A percentile compares a stretch with the other conserved stretches of the same genome.
phyloP scores from a whole-genome alignment of 1,140 invertebrate genomes.

The Nomia melanderi region DNA sequence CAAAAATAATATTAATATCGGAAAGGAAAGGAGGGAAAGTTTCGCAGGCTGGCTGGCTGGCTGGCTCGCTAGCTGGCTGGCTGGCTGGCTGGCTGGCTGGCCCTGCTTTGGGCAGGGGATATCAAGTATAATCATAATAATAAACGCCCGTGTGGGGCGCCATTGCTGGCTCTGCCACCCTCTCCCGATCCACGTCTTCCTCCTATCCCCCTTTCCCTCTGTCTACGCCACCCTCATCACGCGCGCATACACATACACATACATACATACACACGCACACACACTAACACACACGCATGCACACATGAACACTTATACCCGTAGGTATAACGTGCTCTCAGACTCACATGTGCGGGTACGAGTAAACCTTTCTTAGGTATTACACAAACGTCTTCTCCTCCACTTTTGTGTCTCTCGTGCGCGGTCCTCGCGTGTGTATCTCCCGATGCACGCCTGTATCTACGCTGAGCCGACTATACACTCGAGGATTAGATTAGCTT shows the following conservation, averaged over 20 bases:
- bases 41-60: conserved; percentile 74
- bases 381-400: conserved; percentile 56
- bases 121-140: conserved; percentile 81
- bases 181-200: conserved; percentile 56
- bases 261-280: conserved; percentile 13
- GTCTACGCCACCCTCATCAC: conserved; percentile 58
- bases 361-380: conserved; percentile 61
- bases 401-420: conserved; percentile 39
- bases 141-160: conserved; percentile 79
- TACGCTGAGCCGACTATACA: conserved; percentile 68
- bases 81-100: conserved; percentile 73
- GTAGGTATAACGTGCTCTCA: conserved; percentile 13
- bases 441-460: conserved; percentile 45
- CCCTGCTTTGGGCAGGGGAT: conserved; percentile 80
- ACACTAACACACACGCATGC: conserved; percentile 10
- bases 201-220: conserved; percentile 41
- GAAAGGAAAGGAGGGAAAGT: conserved; percentile 80
- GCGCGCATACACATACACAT: conserved; percentile 38
- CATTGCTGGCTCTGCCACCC: conserved; percentile 75
- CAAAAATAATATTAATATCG: conserved; percentile 82
- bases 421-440: conserved; percentile 8
- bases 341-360: conserved; percentile 43
- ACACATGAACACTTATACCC: conserved; percentile 11
- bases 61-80: too few species aligned
- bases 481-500: conserved; percentile 77